A percentile compares a stretch with the other conserved stretches of the same genome.
Evolutionary conservation across 1,140 invertebrate species (phyloP).

Genomic region (Galendromus occidentalis): DNA sequence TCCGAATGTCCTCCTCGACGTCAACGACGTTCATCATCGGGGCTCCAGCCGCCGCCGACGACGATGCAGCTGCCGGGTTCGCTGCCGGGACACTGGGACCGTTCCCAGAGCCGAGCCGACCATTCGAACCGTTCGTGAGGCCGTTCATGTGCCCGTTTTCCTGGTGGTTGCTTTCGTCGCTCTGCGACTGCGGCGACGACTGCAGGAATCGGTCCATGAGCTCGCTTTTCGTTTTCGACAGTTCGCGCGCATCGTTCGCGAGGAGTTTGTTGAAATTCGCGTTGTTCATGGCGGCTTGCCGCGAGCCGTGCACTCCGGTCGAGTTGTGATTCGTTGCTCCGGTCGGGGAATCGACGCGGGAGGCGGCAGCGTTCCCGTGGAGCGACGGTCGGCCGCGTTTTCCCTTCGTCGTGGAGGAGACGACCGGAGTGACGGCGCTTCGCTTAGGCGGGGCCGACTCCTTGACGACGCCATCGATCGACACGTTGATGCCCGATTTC

Average conservation of each 20-base stretch:
- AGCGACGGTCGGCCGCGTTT: slow-evolving; percentile 13
- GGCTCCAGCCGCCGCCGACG: slow-evolving; percentile 14
- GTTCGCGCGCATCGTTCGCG: slow-evolving; percentile 16
- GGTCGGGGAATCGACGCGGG: not conserved
- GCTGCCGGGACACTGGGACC: not conserved
- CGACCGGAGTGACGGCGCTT: slow-evolving; percentile 6
- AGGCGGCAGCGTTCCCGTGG: slow-evolving; percentile 20
- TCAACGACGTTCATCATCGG: slow-evolving; percentile 12
- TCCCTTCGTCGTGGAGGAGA: slow-evolving; percentile 19
- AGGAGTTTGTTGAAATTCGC: not conserved
- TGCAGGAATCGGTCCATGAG: slow-evolving; percentile 37
- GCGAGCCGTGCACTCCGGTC: not conserved
- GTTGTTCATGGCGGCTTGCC: slow-evolving; percentile 1
- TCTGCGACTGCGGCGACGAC: slow-evolving; percentile 22
- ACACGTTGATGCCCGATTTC: slow-evolving; percentile 28
- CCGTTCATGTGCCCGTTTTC: slow-evolving; percentile 9
- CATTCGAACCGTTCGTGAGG: not conserved
- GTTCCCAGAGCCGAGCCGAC: not conserved
- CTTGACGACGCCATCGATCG: not conserved
- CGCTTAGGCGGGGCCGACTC: slow-evolving; percentile 12
- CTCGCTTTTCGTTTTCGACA: slow-evolving; percentile 33
- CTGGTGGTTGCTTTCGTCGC: slow-evolving; percentile 4
- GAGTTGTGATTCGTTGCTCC: not conserved
- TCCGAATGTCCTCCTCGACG: slow-evolving; percentile 21
- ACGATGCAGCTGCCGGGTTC: not conserved